Percentiles rank a stretch among this genome's conserved stretches.
phyloP scores from a whole-genome alignment of 2,797 vertebrate species.

The Phrynocephalus guinanensis region DNA sequence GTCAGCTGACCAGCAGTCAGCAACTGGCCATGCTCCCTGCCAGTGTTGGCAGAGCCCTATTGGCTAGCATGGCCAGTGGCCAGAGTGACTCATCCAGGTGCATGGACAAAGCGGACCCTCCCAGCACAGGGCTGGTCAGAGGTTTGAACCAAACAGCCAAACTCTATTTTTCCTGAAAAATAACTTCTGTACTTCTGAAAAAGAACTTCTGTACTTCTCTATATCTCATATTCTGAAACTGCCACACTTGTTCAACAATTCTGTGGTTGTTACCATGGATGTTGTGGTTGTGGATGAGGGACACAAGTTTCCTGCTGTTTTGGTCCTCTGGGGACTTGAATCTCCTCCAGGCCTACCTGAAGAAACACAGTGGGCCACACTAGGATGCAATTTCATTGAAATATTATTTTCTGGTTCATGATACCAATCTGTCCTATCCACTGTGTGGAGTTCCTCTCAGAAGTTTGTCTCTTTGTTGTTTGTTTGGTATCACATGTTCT shows the following conservation, averaged over 20 bases:
- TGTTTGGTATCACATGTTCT: not conserved
- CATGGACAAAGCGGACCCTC: no score
- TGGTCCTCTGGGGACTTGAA: not conserved
- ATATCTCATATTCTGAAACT: not conserved
- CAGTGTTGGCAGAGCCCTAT: no score
- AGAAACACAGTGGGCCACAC: not conserved
- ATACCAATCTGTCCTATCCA: not conserved
- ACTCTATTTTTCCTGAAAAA: no score
- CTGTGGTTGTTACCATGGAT: not conserved
- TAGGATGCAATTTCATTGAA: not conserved
- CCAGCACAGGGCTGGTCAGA: no score
- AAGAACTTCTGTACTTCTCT: no score
- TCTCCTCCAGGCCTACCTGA: not conserved
- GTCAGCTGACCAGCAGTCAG: no score
- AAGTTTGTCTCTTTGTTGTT: conserved; percentile 1
- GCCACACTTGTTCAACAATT: not conserved
- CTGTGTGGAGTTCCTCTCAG: not conserved
- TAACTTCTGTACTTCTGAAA: no score
- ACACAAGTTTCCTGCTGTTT: not conserved
- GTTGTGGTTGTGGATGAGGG: not conserved
- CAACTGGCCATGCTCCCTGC: no score
- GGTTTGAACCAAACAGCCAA: no score
- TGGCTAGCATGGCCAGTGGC: no score
- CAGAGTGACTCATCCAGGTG: no score
- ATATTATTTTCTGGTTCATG: not conserved